Base-by-base conservation (phyloP, 2,888 invertebrate genomes). In the Nomada goodeniana region DNA sequence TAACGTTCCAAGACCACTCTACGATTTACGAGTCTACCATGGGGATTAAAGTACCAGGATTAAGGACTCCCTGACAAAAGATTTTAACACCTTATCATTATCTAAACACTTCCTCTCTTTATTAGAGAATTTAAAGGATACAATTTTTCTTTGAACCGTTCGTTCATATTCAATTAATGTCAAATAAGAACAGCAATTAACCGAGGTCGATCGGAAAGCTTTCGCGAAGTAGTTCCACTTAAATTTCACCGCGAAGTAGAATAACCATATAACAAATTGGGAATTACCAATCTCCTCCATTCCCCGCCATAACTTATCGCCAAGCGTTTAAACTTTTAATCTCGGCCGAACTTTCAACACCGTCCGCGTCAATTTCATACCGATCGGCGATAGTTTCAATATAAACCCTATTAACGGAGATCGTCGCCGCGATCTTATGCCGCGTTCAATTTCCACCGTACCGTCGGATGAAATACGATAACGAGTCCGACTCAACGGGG, bases 401-500 rank as follows among this genome's bases (percentile, higher is more conserved):
- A 47, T 47, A 11, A 47, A 29, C 15, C 23, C 20, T 29, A 20
- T 52, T 52, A n/a, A 42, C 63, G 4, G 53, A 64, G 42, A 64
- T 15, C 29, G 61, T 64, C 72, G 15, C 13, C 13, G 36, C 5
- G 53, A 67, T 61, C 44, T 65, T 60, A 55, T 11, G 72, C 29
- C 47, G 53, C 23, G 44, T 23, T 10, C 23, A 67, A 67, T 55
- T 67, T 61, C 52, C 44, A 44, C 29, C 18, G 29, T 65, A 53
- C 44, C 53, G 36, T 53, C 23, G 53, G 42, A 77, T 74, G 74
- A 67, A 61, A 77, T 77, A 77, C 74, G 60, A 53, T 77, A 77
- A 77, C 77, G 67, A 77, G 77, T 47, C 23, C 26, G 52, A 42
- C 13, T 60, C 20, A 23, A 4, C 11, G 4, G 13, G 11, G n/a